Evolutionary conservation across 2,113 vertebrate genomes (phyloP), one percentile per base, ranked within the genome.

Genomic region (Microcebus murinus): DNA sequence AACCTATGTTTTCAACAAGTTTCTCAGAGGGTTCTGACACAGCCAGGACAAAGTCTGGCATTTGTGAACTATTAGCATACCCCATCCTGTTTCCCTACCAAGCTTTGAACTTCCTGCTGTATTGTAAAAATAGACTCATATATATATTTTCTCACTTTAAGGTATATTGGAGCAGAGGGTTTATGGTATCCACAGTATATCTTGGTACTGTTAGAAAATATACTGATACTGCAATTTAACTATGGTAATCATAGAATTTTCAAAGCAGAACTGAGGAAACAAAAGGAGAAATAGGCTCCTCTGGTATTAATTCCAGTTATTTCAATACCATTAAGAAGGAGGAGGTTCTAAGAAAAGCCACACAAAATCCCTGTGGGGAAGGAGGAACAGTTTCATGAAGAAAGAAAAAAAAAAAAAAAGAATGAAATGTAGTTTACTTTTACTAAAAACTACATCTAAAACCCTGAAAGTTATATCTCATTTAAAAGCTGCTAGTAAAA

Each of bases 291-390:
- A 94, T 48, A 92, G 57, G 14, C 52, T 82, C 48, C 23, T 84
- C 27, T 92, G 74, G 23, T 68, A 84, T 74, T 85, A 96, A 93
- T 95, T 95, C 80, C 18, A 25, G 85, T 96, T 82, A 92, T 92
- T 96, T 96, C 91, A 76, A 96, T 87, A 96, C 45, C 48, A 92
- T 39, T 63, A 92, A 91, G 59, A 91, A 95, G 85, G 29, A 97
- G 48, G 70, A 77, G 27, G 2, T 97, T 94, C 97, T 88, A 84
- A 96, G 95, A 97, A 97, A 97, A 97, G 36, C 88, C 88, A 92
- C 82, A 91, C 27, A 59, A 93, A 97, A 59, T 84, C 67, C 77
- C 42, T 85, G 9, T 81, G 36, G 25, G 48, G n/a, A 82, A 87
- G 50, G 29, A 96, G 52, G 9, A 88, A 92, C 48, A 85, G 45